Percentiles rank a stretch among this genome's conserved stretches.
These are phyloP conservation scores for Leucania comma DNA, from an alignment of 2,888 invertebrate genomes.

Conservation along the genomic window DNA sequence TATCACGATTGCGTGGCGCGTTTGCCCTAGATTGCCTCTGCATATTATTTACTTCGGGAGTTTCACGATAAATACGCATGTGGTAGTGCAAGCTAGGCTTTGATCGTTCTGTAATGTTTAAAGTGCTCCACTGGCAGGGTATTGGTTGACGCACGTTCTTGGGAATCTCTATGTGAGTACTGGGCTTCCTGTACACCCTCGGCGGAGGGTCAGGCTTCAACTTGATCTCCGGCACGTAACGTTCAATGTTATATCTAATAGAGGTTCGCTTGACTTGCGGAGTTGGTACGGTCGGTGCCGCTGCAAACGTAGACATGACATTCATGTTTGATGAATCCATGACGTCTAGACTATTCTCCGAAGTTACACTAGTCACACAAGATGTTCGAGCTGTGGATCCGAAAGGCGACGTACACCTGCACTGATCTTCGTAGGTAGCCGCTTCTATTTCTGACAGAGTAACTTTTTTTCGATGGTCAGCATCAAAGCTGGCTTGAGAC, in stretches of 20 bases:
- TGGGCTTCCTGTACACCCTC: conserved; percentile 86
- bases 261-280: conserved; percentile 89
- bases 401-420: conserved; percentile 94
- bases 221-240: conserved; percentile 84
- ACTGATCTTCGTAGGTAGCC: conserved; percentile 92
- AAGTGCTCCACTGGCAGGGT: conserved; percentile 87
- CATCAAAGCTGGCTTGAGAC: conserved; percentile 78
- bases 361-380: conserved; percentile 90
- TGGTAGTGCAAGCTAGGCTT: conserved; percentile 89
- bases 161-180: conserved; percentile 85
- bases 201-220: conserved; percentile 87
- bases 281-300: conserved; percentile 85
- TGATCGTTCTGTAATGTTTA: conserved; percentile 86
- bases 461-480: conserved; percentile 80
- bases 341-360: conserved; percentile 90
- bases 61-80: conserved; percentile 88
- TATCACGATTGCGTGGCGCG: conserved; percentile 81
- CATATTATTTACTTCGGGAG: conserved; percentile 69
- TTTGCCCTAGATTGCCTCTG: conserved; percentile 80
- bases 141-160: conserved; percentile 86
- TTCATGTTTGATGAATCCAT: conserved; percentile 89
- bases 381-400: conserved; percentile 93
- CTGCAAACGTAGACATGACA: conserved; percentile 87
- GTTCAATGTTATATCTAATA: conserved; percentile 84
- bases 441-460: conserved; percentile 91